A percentile compares a stretch with the other conserved stretches of the same genome.
Evolutionary conservation across 2,888 invertebrate species (phyloP).

Genomic region (Onchidella celtica): DNA sequence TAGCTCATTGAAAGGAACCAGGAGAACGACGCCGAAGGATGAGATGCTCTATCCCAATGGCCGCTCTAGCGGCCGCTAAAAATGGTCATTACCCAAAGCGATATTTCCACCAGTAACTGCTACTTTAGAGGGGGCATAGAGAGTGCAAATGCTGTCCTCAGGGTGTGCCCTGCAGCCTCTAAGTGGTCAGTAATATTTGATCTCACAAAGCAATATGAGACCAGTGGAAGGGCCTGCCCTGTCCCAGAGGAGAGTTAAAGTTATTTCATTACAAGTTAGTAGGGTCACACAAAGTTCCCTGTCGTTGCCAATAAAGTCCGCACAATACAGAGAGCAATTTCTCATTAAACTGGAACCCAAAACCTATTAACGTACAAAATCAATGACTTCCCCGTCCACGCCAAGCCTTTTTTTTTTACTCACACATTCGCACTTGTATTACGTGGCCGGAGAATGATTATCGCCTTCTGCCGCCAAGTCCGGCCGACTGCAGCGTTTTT

Average conservation of each 20-base stretch:
- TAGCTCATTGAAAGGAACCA: too few species aligned
- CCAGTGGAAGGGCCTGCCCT: not conserved
- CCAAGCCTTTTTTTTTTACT: too few species aligned
- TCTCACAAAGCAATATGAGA: not conserved
- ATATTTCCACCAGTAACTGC: not conserved
- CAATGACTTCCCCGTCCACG: too few species aligned
- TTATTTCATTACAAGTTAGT: not conserved
- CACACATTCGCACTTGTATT: too few species aligned
- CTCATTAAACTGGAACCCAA: too few species aligned
- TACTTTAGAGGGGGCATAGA: not conserved
- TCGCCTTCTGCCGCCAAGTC: too few species aligned
- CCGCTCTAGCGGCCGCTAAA: not conserved
- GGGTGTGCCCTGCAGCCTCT: not conserved
- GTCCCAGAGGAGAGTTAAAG: not conserved
- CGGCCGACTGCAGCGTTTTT: too few species aligned
- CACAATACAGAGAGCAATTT: not conserved
- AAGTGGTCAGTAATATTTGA: not conserved
- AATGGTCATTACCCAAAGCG: not conserved
- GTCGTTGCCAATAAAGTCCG: not conserved
- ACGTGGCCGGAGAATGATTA: too few species aligned
- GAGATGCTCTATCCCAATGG: not conserved
- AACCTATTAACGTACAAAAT: too few species aligned
- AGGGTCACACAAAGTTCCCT: not conserved
- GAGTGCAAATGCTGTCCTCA: not conserved
- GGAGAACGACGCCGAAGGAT: not conserved